Percentiles rank a stretch among this genome's conserved stretches.
Conservation (phyloP, 2,888 invertebrate species). For the Urechis unicinctus region DNA sequence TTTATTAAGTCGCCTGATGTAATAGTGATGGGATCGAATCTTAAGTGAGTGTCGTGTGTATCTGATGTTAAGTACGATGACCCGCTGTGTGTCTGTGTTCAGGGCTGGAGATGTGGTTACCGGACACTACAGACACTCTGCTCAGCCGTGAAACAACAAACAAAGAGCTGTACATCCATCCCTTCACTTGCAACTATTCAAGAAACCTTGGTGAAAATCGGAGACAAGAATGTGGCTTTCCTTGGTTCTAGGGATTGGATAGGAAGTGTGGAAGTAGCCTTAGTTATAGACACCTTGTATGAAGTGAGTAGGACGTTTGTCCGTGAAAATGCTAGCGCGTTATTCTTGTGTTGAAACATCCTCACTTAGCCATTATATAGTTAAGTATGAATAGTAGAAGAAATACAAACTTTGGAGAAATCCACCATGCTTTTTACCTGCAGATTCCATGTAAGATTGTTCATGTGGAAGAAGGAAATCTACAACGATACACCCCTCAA, state of each 20-base stretch:
- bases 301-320: no score
- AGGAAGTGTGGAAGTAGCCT: conserved; percentile 92
- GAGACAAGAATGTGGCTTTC: conserved; percentile 82
- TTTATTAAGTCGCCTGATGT: no score
- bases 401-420: no score
- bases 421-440: conserved; percentile 23
- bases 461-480: conserved; percentile 59
- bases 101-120: conserved; percentile 98
- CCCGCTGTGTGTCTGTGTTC: conserved; percentile 27
- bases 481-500: conserved; percentile 53
- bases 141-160: conserved; percentile 72
- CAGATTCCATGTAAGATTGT: conserved; percentile 64
- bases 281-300: conserved; percentile 75
- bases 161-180: conserved; percentile 22
- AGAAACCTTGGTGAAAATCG: conserved; percentile 55
- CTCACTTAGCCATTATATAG: neutral
- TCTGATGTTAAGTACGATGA: no score
- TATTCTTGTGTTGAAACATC: conserved; percentile 2
- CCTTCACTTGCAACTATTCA: neutral
- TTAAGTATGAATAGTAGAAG: no score
- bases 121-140: conserved; percentile 90
- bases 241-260: conserved; percentile 91
- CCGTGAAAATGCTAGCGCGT: no score
- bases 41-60: no score
- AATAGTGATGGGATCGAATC: no score